Evolutionary conservation across 2,113 vertebrate genomes (phyloP), one percentile per base, ranked within the genome.

Genomic region (Delphinus delphis): DNA sequence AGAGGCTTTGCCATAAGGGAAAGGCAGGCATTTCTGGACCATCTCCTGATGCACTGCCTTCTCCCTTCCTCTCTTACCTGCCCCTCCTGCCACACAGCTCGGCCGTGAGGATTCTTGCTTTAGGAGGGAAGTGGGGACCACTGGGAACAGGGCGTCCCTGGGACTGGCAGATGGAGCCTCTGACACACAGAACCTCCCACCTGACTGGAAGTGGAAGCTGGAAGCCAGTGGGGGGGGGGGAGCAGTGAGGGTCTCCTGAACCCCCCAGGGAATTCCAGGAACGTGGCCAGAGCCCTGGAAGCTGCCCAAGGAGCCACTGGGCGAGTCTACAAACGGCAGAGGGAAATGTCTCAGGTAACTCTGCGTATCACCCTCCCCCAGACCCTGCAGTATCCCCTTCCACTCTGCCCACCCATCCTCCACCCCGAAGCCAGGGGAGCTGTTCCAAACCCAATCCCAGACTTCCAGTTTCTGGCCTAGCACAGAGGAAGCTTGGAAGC

Each of bases 281-380:
- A 7, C 3, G 6, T 44, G 41, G 70, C 60, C 55, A 63, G 76
- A 70, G 38, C 60, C 60, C 25, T 13, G 84, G 63, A 7, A 70
- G 26, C 20, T 2, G 11, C 21, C 50, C 12, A 2, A 1, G 63
- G 44, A 55, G 58, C 33, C 26, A 9, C 31, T 38, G 3, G 0
- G 10, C 1, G 55, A n/a, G 38, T 33, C 65, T 55, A 1, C 55
- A 47, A 36, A 38, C 0, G 31, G 62, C 33, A 33, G 28, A 47
- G n/a, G 21, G 55, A n/a, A 68, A 60, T 0, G 2, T 33, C 31
- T 73, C 25, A 0, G 41, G 81, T n/a, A 33, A 26, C 7, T 60
- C 36, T 9, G 25, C 8, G 2, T 0, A 0, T 1, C 1, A 2
- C 10, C 47, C 50, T 41, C 25, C 25, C 73, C 33, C 8, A 21